Conservation (phyloP, 1,140 invertebrate species). For the Polypedilum pembai region DNA sequence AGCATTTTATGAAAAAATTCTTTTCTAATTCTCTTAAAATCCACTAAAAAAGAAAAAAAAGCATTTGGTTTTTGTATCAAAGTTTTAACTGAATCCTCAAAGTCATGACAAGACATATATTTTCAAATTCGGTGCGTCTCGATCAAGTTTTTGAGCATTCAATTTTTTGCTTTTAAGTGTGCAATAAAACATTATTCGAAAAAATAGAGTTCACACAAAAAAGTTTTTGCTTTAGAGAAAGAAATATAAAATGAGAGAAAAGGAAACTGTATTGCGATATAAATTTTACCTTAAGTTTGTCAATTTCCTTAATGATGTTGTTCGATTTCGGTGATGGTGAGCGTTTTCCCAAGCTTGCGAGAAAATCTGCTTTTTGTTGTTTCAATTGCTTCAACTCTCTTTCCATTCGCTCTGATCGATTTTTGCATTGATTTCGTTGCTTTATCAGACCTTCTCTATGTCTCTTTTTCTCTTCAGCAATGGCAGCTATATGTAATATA, state of each 20-base stretch:
- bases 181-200: not conserved
- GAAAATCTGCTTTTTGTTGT: constrained; percentile 66
- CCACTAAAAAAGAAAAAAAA: constrained; percentile 26
- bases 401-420: constrained; percentile 59
- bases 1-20: not conserved
- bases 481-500: constrained; percentile 51
- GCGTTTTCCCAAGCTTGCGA: constrained; percentile 50
- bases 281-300: constrained; percentile 63
- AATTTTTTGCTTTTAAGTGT: not conserved
- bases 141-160: constrained; percentile 8
- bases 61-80: not conserved
- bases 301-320: constrained; percentile 67
- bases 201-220: too few relatives aligned
- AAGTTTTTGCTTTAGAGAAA: too few relatives aligned
- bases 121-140: not conserved
- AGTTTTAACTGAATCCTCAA: not conserved
- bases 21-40: constrained; percentile 17
- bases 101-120: not conserved
- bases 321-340: constrained; percentile 58
- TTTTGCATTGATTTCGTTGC: constrained; percentile 68
- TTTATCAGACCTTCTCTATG: constrained; percentile 67
- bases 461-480: constrained; percentile 70
- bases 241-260: too few relatives aligned
- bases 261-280: not conserved
- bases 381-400: constrained; percentile 67